Percentiles rank a stretch among this genome's conserved stretches.
Conservation (phyloP, 2,888 invertebrate species). For the Acheta domesticus region DNA sequence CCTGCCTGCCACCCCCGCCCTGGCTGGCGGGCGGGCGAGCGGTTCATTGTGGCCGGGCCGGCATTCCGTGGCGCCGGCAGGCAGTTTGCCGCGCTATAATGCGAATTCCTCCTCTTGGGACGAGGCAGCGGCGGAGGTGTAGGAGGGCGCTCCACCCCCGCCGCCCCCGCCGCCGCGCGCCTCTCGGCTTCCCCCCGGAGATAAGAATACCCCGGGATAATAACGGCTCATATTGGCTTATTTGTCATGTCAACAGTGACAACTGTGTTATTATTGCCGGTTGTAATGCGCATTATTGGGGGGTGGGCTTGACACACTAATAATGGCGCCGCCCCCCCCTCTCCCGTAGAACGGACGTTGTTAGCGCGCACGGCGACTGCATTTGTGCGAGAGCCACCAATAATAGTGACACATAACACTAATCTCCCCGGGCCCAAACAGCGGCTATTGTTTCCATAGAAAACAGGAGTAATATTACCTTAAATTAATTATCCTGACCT, state of each 20-base stretch:
- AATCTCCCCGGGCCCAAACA: constrained; percentile 26
- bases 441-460: constrained; percentile 29
- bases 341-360: not conserved
- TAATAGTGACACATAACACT: constrained; percentile 30
- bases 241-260: constrained; percentile 18
- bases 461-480: constrained; percentile 29
- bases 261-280: constrained; percentile 18
- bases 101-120: constrained; percentile 4
- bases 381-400: not conserved
- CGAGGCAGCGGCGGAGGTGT: not conserved
- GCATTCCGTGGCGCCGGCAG: not conserved
- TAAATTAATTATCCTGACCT: constrained; percentile 29
- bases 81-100: constrained; percentile 10
- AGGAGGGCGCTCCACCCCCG: not conserved
- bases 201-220: constrained; percentile 18
- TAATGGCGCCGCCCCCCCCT: not conserved
- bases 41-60: constrained; percentile 18
- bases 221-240: constrained; percentile 18
- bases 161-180: not conserved
- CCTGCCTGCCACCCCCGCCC: not conserved
- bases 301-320: not conserved
- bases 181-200: not conserved
- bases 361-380: not conserved
- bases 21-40: not conserved
- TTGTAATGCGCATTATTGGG: constrained; percentile 18